Evolutionary conservation across 2,113 vertebrate species (phyloP).

Genomic region (Dromas ardeola): DNA sequence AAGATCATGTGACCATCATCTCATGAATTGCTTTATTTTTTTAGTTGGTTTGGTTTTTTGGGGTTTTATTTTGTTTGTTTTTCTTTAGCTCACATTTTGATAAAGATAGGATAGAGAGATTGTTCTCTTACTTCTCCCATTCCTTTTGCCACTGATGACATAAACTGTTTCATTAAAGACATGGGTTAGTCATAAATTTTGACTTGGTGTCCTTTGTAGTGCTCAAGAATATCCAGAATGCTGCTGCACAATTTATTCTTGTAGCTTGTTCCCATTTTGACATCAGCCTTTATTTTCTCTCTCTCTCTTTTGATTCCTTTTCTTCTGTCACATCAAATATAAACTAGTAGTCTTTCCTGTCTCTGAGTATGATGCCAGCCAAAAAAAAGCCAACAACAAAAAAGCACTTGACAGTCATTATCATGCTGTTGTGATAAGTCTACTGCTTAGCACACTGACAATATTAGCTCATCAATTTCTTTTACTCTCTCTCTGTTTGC

Average conservation of each 20-base stretch:
- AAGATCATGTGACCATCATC: not conserved
- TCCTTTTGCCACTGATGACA: not conserved
- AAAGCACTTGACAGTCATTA: not conserved
- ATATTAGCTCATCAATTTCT: not conserved
- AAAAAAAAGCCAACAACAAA: not conserved
- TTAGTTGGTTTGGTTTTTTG: not conserved
- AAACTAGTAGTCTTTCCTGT: not conserved
- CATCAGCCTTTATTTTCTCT: not conserved
- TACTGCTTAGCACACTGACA: not conserved
- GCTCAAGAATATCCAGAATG: not conserved
- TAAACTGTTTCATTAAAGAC: not conserved
- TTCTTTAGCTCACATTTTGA: not conserved
- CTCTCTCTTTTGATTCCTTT: not conserved
- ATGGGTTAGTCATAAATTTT: not conserved
- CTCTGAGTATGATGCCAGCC: not conserved
- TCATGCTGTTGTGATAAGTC: not conserved
- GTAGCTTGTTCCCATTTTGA: not conserved
- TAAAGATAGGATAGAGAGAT: not conserved
- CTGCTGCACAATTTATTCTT: not conserved
- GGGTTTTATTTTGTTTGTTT: not conserved
- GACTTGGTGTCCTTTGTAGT: not conserved
- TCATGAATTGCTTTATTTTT: not conserved
- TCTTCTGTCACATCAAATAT: not conserved
- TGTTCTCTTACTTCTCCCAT: not conserved
- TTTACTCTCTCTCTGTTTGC: not conserved